These are phyloP conservation scores for Anthophora plumipes DNA, from an alignment of 2,888 invertebrate genomes.

Conservation along the genomic window DNA sequence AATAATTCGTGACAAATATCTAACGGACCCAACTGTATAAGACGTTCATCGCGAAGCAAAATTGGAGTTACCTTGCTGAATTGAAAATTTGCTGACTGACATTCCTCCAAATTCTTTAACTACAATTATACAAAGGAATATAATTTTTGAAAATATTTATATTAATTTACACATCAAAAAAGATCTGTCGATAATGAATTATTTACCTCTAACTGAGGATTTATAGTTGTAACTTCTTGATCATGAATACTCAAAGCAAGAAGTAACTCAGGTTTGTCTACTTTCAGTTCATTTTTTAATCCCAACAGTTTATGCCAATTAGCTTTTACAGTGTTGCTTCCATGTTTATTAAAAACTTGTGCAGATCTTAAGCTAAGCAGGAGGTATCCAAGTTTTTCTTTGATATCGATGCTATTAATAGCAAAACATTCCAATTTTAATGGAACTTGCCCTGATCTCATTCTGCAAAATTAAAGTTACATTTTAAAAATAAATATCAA, in stretches of 20 bases:
- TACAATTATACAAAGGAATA: conserved; percentile 10
- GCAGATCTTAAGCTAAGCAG: conserved; percentile 89
- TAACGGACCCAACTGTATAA: conserved; percentile 82
- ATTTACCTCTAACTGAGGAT: conserved; percentile 50
- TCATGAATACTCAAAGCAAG: conserved; percentile 82
- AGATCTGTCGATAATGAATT: conserved; percentile 8
- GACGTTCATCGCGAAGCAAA: conserved; percentile 76
- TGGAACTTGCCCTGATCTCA: conserved; percentile 90
- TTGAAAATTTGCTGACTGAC: conserved; percentile 11
- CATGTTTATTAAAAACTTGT: conserved; percentile 87
- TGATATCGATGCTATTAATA: conserved; percentile 86
- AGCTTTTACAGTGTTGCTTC: conserved; percentile 80
- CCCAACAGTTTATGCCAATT: conserved; percentile 83
- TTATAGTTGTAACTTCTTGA: conserved; percentile 46
- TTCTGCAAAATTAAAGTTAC: conserved; percentile 84
- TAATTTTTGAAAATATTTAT: not conserved
- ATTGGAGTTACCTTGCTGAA: conserved; percentile 45
- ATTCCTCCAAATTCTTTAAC: conserved; percentile 30
- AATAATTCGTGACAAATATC: conserved; percentile 82
- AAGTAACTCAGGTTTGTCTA: conserved; percentile 81
- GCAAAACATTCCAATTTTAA: conserved; percentile 90
- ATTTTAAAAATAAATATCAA: conserved; percentile 7
- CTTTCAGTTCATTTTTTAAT: conserved; percentile 80
- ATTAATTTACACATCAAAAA: not conserved
- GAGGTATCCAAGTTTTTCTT: conserved; percentile 89